Evolutionary conservation across 1,140 invertebrate genomes (phyloP).

Genomic region (Leguminivora glycinivorella): DNA sequence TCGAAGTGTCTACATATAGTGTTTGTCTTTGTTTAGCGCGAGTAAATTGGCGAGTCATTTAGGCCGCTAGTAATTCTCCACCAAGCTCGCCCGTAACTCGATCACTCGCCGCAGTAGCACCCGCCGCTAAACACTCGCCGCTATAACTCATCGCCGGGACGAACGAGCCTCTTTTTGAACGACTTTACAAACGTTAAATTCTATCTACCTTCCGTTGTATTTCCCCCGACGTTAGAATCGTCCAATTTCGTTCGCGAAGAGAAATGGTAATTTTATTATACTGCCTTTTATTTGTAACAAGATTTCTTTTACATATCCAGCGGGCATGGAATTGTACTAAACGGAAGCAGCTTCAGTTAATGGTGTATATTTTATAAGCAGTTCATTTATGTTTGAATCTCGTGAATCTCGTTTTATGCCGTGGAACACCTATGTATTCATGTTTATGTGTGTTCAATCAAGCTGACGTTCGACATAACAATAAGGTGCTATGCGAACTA

Average conservation of each 20-base stretch:
- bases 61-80: background rate
- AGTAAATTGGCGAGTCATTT: conserved; percentile 16
- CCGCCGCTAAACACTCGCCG: conserved; percentile 17
- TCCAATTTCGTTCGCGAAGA: conserved; percentile 18
- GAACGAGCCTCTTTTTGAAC: conserved; percentile 10
- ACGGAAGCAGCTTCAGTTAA: background rate
- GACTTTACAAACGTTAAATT: conserved; percentile 25
- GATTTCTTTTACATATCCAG: conserved; percentile 8
- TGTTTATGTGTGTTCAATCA: too few species aligned
- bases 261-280: conserved; percentile 26
- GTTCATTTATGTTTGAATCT: background rate
- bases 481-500: too few species aligned
- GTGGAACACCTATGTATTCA: too few species aligned
- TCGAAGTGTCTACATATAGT: background rate
- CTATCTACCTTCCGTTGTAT: conserved; percentile 19
- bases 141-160: conserved; percentile 23
- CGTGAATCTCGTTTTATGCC: too few species aligned
- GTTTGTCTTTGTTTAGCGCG: background rate
- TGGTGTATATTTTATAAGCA: background rate
- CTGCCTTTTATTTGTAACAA: background rate
- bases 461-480: too few species aligned
- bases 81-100: background rate
- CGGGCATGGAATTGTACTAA: conserved; percentile 6
- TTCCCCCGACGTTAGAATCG: conserved; percentile 11
- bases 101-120: background rate